Evolutionary conservation across 2,797 vertebrate species (phyloP), one percentile per base, ranked within the genome.

Genomic region (Micromesistius poutassou): DNA sequence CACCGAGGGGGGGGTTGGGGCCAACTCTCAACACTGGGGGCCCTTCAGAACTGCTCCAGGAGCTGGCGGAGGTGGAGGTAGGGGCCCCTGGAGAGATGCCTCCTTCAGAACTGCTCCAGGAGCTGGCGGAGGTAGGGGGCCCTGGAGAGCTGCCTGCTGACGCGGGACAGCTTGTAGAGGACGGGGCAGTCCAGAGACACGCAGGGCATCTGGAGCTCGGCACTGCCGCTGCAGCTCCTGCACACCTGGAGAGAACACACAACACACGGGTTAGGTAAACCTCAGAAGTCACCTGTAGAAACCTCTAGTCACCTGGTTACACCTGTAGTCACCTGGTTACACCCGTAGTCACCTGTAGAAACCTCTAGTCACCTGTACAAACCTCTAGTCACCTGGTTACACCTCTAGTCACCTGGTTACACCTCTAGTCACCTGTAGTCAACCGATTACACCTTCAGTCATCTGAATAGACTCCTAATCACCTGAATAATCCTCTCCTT

Each of bases 31-130:
- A n/a, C n/a, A n/a, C n/a, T n/a, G n/a, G n/a, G n/a, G n/a, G n/a
- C n/a, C n/a, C n/a, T 86, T 96, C 93, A 99, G 92, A 99, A 97
- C 94, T 98, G 96, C 87, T 98, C 96, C 87, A 99, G 94, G 73
- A 99, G 95, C 82, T 98, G 97, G 78, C 96, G n/a, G n/a, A n/a
- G n/a, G n/a, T n/a, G 96, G 82, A 98, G 95, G 90, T 99, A 99
- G 0, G 98, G 96, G 55, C 95, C 96, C 93, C 94, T 96, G 71
- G 95, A 95, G 77, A 99, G 94, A 89, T 96, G 96, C 85, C 97
- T 92, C n/a, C n/a, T 86, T 96, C 93, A 99, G 92, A 99, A 97
- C 94, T 98, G 96, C 87, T 98, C 96, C 87, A 99, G 94, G 73
- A 99, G 95, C 82, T 98, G 97, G 78, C 96, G 96, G 82, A 98